Evolutionary conservation across 2,797 vertebrate genomes (phyloP), one percentile per base, ranked within the genome.

Genomic region (Propithecus deckenii): DNA sequence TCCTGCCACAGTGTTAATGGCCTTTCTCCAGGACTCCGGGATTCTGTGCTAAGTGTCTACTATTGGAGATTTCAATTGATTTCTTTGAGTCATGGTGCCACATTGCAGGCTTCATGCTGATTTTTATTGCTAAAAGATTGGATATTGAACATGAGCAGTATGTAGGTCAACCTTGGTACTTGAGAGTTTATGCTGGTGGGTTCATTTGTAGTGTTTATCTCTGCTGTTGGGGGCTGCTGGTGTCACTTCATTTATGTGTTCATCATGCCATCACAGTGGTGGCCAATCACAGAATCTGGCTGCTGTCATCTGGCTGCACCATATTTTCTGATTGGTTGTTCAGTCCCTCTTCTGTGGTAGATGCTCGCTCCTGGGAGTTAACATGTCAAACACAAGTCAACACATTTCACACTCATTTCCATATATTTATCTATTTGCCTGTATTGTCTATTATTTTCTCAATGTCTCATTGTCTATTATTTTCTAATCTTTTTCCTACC

Each of bases 231-330:
- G 32, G 43, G 52, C 7, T 55, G 52, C 52, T 0, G 52, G 52
- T 20, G 52, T 15, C 72, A 46, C 23, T 46, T 65, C 12, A 38
- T 46, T 65, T 5, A 38, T 32, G 22, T 30, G 48, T 23, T 15
- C 18, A 11, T 67, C 3, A 30, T 12, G 52, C 23, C 48, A 15
- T 2, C 1, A 6, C 2, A 0, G 7, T 13, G 18, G n/a, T 7
- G 9, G 9, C 15, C 4, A 3, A 78, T 57, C 28, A 52, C 46
- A n/a, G 11, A 75, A 55, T n/a, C 20, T 67, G 46, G 17, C 35
- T 92, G 35, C 52, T 14, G 48, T 55, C 28, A 67, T 35, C 48
- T 10, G 63, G 61, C 11, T 69, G 3, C 17, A 41, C 5, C 11
- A 22, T 32, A 48, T 38, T 79, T 86, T 69, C 38, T 43, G 2